Conservation (phyloP, 2,113 vertebrate genomes). For the Ranitomeya imitator region DNA sequence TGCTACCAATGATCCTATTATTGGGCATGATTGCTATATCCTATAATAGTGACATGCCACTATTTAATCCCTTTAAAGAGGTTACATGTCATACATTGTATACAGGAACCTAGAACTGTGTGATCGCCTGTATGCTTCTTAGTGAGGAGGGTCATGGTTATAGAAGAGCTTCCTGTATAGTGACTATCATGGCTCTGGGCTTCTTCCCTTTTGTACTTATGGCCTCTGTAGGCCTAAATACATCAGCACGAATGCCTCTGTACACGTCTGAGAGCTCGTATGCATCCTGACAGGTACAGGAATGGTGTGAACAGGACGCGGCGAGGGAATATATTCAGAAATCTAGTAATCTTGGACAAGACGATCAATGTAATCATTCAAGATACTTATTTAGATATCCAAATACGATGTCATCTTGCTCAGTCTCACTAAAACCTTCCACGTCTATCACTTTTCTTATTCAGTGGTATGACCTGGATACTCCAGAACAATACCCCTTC, state of each 20-base stretch:
- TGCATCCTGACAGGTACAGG: not conserved
- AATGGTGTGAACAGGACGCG: not conserved
- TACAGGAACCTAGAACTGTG: not conserved
- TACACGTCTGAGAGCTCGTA: too few species aligned
- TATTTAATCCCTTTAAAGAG: too few species aligned
- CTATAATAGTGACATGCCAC: too few species aligned
- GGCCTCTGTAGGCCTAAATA: too few species aligned
- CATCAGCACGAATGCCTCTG: too few species aligned
- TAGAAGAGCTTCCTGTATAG: not conserved
- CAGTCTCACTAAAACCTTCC: not conserved
- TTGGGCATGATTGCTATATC: too few species aligned
- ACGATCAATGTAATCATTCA: not conserved
- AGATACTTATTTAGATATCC: not conserved
- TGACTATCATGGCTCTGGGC: not conserved
- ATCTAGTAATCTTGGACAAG: not conserved
- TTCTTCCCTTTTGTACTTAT: too few species aligned
- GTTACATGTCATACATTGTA: not conserved
- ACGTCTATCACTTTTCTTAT: not conserved
- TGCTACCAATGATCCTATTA: not conserved
- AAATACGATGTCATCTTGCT: not conserved
- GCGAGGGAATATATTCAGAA: not conserved
- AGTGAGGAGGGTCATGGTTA: not conserved
- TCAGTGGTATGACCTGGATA: conserved; percentile 90
- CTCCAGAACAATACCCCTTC: conserved; percentile 79
- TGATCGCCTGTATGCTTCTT: not conserved